Base-by-base conservation (phyloP, 2,888 invertebrate genomes). In the Bellardia bayeri region DNA sequence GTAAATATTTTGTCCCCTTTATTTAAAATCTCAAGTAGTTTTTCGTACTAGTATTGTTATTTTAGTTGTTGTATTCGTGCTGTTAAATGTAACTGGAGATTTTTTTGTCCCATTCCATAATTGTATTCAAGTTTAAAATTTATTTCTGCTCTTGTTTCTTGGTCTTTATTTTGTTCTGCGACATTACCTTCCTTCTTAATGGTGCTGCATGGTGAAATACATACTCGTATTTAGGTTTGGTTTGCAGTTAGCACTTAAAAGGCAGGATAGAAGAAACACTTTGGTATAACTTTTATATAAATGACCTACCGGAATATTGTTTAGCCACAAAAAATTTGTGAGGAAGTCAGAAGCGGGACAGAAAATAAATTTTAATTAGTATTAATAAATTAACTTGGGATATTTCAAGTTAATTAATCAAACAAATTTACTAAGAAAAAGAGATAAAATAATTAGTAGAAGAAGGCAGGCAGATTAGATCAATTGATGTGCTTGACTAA, bases 161-260 rank as follows among this genome's bases (percentile, higher is more conserved):
- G 9, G 8, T 49, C 3, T 71, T 78, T 56, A 33, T 23, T 66
- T 64, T 64, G 72, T 74, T 81, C 81, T 72, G 81, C 81, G 11
- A 66, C 56, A 66, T 74, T 81, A 45, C 72, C 72, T 56, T 54
- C 72, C 72, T 56, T 54, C 72, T 33, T 42, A 66, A 69, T 56
- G 61, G n/a, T 61, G 7, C 56, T 30, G 42, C 14, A 64, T 23
- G 30, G 7, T n/a, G 51, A 54, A 58, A 69, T n/a, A 45, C 13
- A 13, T 45, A 42, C 13, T 68, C 6, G 33, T 58, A 33, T 14
- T 78, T 42, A 56, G 51, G 37, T 1, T 6, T 45, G 3, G 11
- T 16, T 8, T 14, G 56, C 16, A 78, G 56, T 30, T 3, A 6
- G 7, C 11, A 37, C 69, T 58, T 23, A 23, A 33, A 33, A 23